Conservation (phyloP, 2,113 vertebrate genomes). For the Prunella himalayana region DNA sequence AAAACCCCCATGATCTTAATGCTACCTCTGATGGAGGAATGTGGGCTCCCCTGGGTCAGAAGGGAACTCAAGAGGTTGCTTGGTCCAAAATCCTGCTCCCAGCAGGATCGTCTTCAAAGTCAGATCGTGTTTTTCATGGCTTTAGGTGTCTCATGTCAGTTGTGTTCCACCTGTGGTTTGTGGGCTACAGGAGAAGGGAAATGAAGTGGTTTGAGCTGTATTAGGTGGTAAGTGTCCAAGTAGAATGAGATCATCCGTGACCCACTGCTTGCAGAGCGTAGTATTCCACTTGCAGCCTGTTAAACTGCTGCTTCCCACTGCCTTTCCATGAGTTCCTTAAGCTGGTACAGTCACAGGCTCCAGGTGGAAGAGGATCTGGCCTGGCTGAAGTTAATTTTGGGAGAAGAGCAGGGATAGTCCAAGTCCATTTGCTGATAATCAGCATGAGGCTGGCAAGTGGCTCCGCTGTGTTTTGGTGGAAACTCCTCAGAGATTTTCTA, state of each 20-base stretch:
- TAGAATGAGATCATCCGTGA: rapidly evolving
- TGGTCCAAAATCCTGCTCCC: neutral
- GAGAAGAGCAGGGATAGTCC: neutral
- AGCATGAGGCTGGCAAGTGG: rapidly evolving
- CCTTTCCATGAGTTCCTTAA: neutral
- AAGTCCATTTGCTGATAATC: neutral
- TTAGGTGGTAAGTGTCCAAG: neutral
- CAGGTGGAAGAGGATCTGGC: neutral
- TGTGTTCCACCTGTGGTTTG: neutral
- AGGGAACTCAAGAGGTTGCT: neutral
- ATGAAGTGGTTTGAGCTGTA: neutral
- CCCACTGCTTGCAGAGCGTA: rapidly evolving
- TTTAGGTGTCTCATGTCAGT: neutral
- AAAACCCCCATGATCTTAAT: neutral
- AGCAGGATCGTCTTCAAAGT: rapidly evolving
- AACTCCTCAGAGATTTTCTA: neutral
- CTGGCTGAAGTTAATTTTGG: neutral
- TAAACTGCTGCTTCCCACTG: neutral
- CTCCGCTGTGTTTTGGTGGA: neutral
- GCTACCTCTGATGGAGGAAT: neutral
- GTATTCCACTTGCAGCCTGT: neutral
- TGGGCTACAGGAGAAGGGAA: neutral
- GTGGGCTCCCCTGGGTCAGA: neutral
- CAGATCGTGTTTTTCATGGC: rapidly evolving
- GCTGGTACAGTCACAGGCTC: neutral